Evolutionary conservation across 2,797 vertebrate genomes (phyloP).

Genomic region (Trachurus trachurus): DNA sequence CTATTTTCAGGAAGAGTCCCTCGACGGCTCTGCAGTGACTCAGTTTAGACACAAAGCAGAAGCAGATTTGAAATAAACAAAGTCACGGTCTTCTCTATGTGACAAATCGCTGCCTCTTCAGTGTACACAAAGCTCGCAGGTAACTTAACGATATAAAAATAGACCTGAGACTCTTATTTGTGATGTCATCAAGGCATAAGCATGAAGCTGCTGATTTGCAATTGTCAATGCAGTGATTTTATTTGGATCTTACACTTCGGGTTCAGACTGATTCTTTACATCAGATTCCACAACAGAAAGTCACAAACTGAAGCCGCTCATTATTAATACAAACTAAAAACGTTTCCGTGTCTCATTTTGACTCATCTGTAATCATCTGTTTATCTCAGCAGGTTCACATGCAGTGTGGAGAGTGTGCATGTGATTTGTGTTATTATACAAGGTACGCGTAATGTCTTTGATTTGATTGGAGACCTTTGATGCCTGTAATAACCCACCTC

Average conservation of each 20-base stretch:
- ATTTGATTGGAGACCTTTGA: no score
- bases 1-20: conserved; percentile 66
- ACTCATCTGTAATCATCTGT: neutral
- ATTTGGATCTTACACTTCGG: neutral
- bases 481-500: no score
- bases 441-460: no score
- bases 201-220: neutral
- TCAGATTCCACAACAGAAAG: no score
- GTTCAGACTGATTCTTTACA: no score
- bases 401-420: neutral
- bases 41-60: conserved; percentile 54
- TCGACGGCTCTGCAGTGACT: conserved; percentile 41
- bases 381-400: conserved; percentile 10
- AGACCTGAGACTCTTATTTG: neutral
- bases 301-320: neutral
- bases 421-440: neutral
- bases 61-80: conserved; percentile 60
- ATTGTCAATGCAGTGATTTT: no score
- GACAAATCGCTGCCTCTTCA: conserved; percentile 30
- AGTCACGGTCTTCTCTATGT: conserved; percentile 22
- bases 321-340: neutral
- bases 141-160: neutral
- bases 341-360: neutral
- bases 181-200: neutral
- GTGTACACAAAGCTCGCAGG: conserved; percentile 2